Evolutionary conservation across 2,888 invertebrate species (phyloP), one percentile per base, ranked within the genome.

Genomic region (Drosophila histrio): DNA sequence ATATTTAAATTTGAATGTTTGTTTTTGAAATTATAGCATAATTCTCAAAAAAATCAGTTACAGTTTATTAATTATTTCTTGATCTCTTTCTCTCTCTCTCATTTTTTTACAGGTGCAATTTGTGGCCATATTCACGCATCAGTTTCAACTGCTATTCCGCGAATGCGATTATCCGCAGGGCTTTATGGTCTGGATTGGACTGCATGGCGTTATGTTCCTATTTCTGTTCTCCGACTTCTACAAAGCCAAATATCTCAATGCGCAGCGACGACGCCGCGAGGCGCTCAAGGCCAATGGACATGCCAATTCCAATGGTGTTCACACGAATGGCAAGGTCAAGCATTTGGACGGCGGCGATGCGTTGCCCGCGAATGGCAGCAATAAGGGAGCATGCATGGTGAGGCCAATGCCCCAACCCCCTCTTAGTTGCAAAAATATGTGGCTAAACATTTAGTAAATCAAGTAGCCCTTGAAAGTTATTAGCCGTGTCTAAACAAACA

Each of bases 141-240:
- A 97, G 91, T 96, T 97, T 93, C 97, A 97, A 91, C 94, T 98
- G 75, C 92, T 98, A 79, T 96, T 97, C 94, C 95, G 95, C 75
- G 96, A 97, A 68, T 98, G 98, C 92, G 95, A 97, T 91, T 98
- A 98, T 92, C 98, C 98, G 6, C 95, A 95, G 86, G 94, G 95
- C 63, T 97, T 97, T 93, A 97, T 97, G 94, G 94, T 96, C 90
- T 98, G 97, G 97, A 98, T 99, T 91, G 97, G 97, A 43, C 93
- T 97, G 83, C 98, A 98, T 92, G 98, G 98, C 63, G 94, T 98
- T 87, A 94, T 98, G 91, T 99, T 99, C 94, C 94, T 98, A 76
- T 95, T 97, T 92, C 94, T 99, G 80, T 99, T 98, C 94, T 96
- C 96, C 34, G 96, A 98, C 92, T 99, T 98, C 93, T 99, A 98